Evolutionary conservation across 1,140 invertebrate species (phyloP), one percentile per base, ranked within the genome.

Genomic region (Chionoecetes opilio): DNA sequence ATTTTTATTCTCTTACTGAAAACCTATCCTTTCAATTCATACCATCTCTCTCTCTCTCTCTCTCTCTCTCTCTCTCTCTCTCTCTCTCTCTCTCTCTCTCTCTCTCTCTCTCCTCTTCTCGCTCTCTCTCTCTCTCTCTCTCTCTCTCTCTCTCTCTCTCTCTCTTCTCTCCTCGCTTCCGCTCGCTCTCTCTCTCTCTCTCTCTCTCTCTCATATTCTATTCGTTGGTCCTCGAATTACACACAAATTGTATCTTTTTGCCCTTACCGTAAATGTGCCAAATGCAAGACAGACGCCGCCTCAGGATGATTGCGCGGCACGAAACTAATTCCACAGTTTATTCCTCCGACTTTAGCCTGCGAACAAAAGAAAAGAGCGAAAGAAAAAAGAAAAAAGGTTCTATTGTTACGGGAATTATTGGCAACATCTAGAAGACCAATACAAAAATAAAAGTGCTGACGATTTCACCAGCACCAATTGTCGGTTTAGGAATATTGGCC

Each of bases 51-150:
- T n/a, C 26, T 75, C 26, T 75, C 63, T 75, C 26, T 75, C 26
- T 75, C 26, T 75, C 63, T 75, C 53, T 63, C 53, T 63, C 53
- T 63, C 53, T 63, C 53, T 63, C 53, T 63, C 53, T 63, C 53
- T 63, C 53, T 63, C 53, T 63, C 53, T 63, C 53, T 63, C 53
- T 63, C 53, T 63, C 53, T 63, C 53, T 63, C 53, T 63, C 53
- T 63, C 53, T 63, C 53, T 63, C 53, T 63, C 53, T 63, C 53
- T 63, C 53, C 26, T 21, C 26, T 21, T 63, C 53, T 63, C 53
- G 8, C 53, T 63, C 53, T 63, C 21, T 26, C 53, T 26, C 53
- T 26, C 21, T 63, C 53, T 63, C 53, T 63, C 9, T 63, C 53
- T 63, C 53, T 26, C 53, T 63, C 21, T 26, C 53, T 63, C 53